Base-by-base conservation (phyloP, 2,797 vertebrate genomes). In the Leuciscus waleckii region DNA sequence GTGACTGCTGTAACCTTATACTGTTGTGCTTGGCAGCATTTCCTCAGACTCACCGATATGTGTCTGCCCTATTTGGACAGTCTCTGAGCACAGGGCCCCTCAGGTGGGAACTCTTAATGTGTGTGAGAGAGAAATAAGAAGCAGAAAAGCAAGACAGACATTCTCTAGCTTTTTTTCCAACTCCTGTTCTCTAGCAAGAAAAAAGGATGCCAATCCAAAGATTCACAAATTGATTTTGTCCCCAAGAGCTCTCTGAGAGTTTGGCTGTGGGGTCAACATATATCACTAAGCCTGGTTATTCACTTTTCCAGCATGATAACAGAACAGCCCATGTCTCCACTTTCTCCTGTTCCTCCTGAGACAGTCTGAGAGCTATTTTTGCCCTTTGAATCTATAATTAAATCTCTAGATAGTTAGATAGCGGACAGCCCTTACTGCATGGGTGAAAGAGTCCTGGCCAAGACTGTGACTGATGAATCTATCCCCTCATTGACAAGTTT, bases 11-110 rank as follows among this genome's bases (percentile, higher is more conserved):
- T 87, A 83, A 86, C 67, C 32, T 74, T n/a, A 79, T 56, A 81
- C 80, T 86, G 79, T 79, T 88, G 85, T 49, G 49, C 58, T 88
- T 86, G 84, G 78, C 79, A 74, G 74, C 5, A 51, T 68, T 56
- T 88, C 65, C 11, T 43, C 23, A 56, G 35, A n/a, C 61, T 84
- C 71, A 41, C 81, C 2, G 46, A 79, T 69, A 70, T 41, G 37
- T 68, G 29, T 77, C 41, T 79, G 79, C 68, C 67, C 51, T 87
- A 77, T 80, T 86, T 84, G 51, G 73, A 79, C 70, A 65, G 56
- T 63, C 73, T 83, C 13, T 65, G 56, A 85, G 51, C 67, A 23
- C 65, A 63, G 51, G n/a, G 51, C 41, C 67, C 37, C 41, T 82
- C 71, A 79, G 77, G 78, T 83, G 39, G 73, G 46, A 86, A 74